Conservation (phyloP, 2,797 vertebrate genomes). For the Halcyon chelicuti region DNA sequence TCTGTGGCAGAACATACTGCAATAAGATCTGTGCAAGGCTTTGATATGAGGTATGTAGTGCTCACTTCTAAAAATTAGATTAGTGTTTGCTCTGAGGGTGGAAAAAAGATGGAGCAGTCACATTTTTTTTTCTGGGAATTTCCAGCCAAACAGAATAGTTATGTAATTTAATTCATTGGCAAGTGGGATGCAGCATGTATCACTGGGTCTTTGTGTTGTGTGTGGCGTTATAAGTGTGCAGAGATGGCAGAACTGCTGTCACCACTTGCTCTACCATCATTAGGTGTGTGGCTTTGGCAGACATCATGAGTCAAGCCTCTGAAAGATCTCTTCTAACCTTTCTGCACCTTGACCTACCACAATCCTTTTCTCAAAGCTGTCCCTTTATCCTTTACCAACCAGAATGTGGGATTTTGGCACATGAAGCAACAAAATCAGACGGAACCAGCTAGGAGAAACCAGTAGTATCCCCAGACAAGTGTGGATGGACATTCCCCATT, state of each 20-base stretch:
- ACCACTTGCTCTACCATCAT: background rate
- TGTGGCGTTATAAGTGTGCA: rapidly evolving
- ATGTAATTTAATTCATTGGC: background rate
- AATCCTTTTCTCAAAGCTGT: background rate
- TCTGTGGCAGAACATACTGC: background rate
- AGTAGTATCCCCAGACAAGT: background rate
- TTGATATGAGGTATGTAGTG: background rate
- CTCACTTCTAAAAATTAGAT: background rate
- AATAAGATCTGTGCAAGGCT: background rate
- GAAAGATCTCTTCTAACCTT: background rate
- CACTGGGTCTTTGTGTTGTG: background rate
- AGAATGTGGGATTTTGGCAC: background rate
- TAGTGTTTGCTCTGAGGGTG: background rate
- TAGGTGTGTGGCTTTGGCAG: background rate
- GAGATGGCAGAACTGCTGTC: background rate
- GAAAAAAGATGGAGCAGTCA: background rate
- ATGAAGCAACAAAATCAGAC: background rate
- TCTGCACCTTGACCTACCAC: background rate
- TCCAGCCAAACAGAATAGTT: background rate
- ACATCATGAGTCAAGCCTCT: rapidly evolving
- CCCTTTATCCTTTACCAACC: background rate
- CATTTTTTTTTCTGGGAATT: background rate
- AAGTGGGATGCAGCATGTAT: background rate
- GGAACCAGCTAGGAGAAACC: background rate
- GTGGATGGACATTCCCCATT: background rate